Evolutionary conservation across 2,797 vertebrate species (phyloP).

Genomic region (Poecilia wingei): DNA sequence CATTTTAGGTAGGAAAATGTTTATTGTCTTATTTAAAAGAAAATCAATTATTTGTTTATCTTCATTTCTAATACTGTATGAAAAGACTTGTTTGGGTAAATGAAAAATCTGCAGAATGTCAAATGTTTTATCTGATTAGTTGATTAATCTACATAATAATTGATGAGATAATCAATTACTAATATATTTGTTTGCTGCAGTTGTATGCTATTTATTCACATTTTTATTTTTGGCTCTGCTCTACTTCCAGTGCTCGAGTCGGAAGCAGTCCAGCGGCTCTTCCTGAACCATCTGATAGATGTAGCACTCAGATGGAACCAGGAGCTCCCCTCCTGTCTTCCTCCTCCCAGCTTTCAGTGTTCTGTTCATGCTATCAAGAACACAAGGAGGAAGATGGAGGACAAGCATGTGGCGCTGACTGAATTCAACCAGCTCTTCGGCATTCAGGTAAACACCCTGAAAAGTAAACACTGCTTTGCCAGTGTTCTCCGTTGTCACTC

Average conservation of each 20-base stretch:
- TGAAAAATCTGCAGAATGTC: not conserved
- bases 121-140: not conserved
- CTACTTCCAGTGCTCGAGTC: constrained; percentile 82
- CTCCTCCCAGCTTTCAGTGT: constrained; percentile 67
- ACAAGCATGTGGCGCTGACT: constrained; percentile 86
- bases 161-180: not conserved
- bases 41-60: not conserved
- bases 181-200: not conserved
- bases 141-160: not conserved
- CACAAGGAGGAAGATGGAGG: constrained; percentile 94
- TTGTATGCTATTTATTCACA: not conserved
- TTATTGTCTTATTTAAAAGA: not conserved
- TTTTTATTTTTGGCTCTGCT: not conserved
- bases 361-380: constrained; percentile 91
- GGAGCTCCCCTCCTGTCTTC: constrained; percentile 47
- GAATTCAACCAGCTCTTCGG: constrained; percentile 92
- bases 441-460: constrained; percentile 75
- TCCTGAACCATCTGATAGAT: constrained; percentile 85
- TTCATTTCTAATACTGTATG: not conserved
- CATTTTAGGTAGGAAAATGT: not conserved
- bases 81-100: not conserved
- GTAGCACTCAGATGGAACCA: constrained; percentile 81
- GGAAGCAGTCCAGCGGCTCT: constrained; percentile 77
- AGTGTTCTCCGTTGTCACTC: not conserved
- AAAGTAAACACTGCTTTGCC: not conserved